Evolutionary conservation across 2,797 vertebrate genomes (phyloP).

Genomic region (Typhlichthys eigenmanni): DNA sequence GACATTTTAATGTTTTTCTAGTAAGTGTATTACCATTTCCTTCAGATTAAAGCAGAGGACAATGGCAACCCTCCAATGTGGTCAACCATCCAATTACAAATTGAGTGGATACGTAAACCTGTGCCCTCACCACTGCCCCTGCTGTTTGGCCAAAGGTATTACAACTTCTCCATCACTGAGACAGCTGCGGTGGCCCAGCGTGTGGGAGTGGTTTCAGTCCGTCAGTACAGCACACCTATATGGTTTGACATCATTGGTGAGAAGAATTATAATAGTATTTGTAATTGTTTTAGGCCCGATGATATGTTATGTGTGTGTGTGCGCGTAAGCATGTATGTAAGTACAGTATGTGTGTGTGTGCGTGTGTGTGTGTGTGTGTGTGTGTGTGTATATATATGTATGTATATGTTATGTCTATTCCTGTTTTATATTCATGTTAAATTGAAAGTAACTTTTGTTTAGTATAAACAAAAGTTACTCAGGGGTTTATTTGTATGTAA

Average conservation of each 20-base stretch:
- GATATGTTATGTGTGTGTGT: background rate
- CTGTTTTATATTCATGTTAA: too few species aligned
- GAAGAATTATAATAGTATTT: conserved; percentile 27
- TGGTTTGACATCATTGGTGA: conserved; percentile 97
- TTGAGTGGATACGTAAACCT: conserved; percentile 93
- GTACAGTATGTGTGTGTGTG: too few species aligned
- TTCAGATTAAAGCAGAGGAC: conserved; percentile 93
- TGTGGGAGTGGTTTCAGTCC: conserved; percentile 87
- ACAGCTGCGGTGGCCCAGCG: conserved; percentile 89
- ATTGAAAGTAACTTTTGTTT: too few species aligned
- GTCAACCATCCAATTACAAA: conserved; percentile 86
- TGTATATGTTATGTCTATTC: too few species aligned
- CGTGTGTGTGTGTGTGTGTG: too few species aligned
- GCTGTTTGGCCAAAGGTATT: conserved; percentile 86
- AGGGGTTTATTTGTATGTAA: too few species aligned
- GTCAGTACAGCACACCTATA: conserved; percentile 82
- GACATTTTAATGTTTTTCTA: too few species aligned
- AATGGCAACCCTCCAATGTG: conserved; percentile 89
- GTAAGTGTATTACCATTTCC: background rate
- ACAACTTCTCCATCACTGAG: conserved; percentile 90
- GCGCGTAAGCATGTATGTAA: too few species aligned
- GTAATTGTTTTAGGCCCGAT: background rate
- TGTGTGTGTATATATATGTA: too few species aligned
- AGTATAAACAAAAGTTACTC: too few species aligned
- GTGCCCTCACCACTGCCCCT: conserved; percentile 79